phyloP scores from a whole-genome alignment of 2,113 vertebrate genomes.

The Leucosticte australis region DNA sequence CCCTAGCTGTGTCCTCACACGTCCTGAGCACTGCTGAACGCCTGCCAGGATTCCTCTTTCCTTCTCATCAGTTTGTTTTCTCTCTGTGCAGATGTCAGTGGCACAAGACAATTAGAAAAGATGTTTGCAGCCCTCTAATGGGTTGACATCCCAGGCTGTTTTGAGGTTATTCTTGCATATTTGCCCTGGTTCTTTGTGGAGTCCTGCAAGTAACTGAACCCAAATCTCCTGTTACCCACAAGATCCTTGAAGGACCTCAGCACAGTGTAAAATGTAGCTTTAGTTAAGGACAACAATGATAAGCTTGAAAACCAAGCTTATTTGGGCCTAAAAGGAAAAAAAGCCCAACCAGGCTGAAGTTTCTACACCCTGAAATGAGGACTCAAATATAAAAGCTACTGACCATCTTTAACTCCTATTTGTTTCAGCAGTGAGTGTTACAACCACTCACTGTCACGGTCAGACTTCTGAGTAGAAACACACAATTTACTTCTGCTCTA shows the following conservation, averaged over 20 bases:
- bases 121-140: background rate
- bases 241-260: background rate
- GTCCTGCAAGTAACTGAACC: background rate
- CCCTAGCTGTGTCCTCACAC: background rate
- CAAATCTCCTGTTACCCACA: background rate
- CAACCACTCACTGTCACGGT: background rate
- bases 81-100: background rate
- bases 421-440: accelerated
- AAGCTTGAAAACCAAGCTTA: background rate
- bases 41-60: background rate
- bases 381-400: background rate
- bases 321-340: background rate
- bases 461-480: background rate
- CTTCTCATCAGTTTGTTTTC: background rate
- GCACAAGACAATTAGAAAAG: background rate
- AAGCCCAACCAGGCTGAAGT: background rate
- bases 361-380: background rate
- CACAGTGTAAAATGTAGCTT: background rate
- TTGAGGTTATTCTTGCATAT: background rate
- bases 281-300: background rate
- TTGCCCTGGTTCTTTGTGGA: background rate
- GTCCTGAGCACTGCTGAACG: background rate
- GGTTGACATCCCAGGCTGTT: background rate
- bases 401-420: background rate
- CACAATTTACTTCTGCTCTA: background rate